Conservation (phyloP, 2,113 vertebrate species). For the Leucosticte australis region DNA sequence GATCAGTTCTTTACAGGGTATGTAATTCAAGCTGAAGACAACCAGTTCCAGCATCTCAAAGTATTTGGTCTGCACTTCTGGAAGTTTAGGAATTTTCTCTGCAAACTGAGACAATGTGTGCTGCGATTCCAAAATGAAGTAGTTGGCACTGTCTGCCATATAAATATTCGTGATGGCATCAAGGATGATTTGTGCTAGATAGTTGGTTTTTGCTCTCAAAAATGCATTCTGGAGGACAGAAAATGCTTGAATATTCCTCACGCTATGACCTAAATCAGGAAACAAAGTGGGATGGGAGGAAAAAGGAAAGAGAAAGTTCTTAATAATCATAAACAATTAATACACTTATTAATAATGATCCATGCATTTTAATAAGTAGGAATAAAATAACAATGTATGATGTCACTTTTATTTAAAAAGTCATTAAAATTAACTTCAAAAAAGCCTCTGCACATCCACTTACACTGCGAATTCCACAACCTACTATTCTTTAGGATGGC, state of each 20-base stretch:
- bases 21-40: slow-evolving; percentile 96
- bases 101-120: slow-evolving; percentile 95
- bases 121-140: slow-evolving; percentile 96
- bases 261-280: slow-evolving; percentile 83
- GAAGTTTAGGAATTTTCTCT: slow-evolving; percentile 89
- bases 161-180: slow-evolving; percentile 95
- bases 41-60: slow-evolving; percentile 97
- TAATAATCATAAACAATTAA: not conserved
- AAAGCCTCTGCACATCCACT: not conserved
- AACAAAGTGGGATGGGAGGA: not conserved
- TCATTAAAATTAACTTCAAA: not conserved
- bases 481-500: not conserved
- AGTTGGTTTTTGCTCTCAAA: slow-evolving; percentile 90
- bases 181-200: slow-evolving; percentile 90
- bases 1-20: slow-evolving; percentile 98
- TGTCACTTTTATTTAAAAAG: not conserved
- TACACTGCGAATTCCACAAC: not conserved
- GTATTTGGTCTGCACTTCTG: slow-evolving; percentile 93
- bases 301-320: slow-evolving; percentile 11
- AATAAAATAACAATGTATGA: not conserved
- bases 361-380: not conserved
- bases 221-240: slow-evolving; percentile 96
- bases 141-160: slow-evolving; percentile 92
- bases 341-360: not conserved
- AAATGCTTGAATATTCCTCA: slow-evolving; percentile 95